Evolutionary conservation across 1,140 invertebrate genomes (phyloP), one percentile per base, ranked within the genome.

Genomic region (Papilio polytes): DNA sequence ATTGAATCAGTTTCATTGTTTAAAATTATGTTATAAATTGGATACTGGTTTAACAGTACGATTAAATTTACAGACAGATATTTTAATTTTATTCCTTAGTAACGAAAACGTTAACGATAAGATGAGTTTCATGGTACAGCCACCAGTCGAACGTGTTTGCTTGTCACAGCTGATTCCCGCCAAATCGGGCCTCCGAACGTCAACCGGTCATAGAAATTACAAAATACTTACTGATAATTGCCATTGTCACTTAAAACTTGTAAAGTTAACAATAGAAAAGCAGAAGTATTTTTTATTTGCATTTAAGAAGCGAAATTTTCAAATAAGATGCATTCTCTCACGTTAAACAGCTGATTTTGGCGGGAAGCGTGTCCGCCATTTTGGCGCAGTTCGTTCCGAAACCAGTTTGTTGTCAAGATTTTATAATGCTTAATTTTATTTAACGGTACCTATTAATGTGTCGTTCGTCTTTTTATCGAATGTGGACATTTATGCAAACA

Each of bases 121-220:
- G 48, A 63, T 31, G 74, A 76, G 41, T 76, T 76, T 56, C 82
- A 80, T 85, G 74, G 80, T 85, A 80, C 46, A 20, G 70, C 53
- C 77, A 81, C 78, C 66, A 44, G 84, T 85, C 79, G 31, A 80
- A 83, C 80, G 78, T 82, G 83, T 88, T 82, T 83, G 82, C 81
- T 81, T 80, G 81, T 78, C 81, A 84, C 91, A 92, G 91, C 91
- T 92, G 91, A 91, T 91, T 90, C 88, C 87, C 90, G 91, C 90
- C 90, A 91, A 90, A 92, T 89, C 83, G 53, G 81, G 85, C 83
- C 82, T 81, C 83, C 81, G 80, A 20, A 78, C 53, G 53, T 80
- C 81, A 82, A 81, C 85, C 81, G 83, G 82, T 81, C 82, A 84
- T 82, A 81, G 84, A 84, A 85, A 86, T 82, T 82, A 85, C 74